Conservation (phyloP, 1,140 invertebrate species). For the Hylaeus anthracinus region DNA sequence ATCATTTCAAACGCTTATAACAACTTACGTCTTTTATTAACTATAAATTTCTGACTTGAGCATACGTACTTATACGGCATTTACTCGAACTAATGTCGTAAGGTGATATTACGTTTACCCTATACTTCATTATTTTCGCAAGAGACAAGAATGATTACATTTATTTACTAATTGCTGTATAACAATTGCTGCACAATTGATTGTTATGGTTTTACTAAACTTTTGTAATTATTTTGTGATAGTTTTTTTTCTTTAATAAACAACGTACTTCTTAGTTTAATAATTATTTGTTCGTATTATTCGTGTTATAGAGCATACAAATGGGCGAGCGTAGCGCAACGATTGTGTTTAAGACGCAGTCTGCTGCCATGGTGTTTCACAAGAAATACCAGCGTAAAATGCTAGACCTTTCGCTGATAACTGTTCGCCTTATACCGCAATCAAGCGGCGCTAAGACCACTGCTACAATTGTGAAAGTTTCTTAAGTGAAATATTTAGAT, state of each 20-base stretch:
- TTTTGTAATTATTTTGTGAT: constrained; percentile 1
- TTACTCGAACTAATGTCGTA: neutral
- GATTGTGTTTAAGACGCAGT: constrained; percentile 82
- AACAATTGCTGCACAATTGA: neutral
- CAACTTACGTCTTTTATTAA: neutral
- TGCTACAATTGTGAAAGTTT: constrained; percentile 53
- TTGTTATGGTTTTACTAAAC: neutral
- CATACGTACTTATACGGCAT: neutral
- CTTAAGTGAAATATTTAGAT: constrained; percentile 48
- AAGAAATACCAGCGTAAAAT: constrained; percentile 84
- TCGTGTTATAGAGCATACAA: constrained; percentile 77
- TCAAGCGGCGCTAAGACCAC: constrained; percentile 42
- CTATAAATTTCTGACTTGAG: neutral
- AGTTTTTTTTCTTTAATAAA: constrained; percentile 44
- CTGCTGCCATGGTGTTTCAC: constrained; percentile 82
- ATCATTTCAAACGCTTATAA: neutral
- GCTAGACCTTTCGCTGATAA: constrained; percentile 83
- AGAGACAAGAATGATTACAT: neutral
- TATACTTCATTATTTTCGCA: constrained; percentile 12
- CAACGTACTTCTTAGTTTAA: constrained; percentile 29
- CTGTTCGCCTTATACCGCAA: constrained; percentile 78
- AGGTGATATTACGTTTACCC: neutral
- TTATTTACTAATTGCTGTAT: neutral
- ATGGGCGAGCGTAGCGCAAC: constrained; percentile 81
- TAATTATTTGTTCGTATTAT: constrained; percentile 58